Conservation (phyloP, 2,797 vertebrate species). For the Scolopax rusticola region DNA sequence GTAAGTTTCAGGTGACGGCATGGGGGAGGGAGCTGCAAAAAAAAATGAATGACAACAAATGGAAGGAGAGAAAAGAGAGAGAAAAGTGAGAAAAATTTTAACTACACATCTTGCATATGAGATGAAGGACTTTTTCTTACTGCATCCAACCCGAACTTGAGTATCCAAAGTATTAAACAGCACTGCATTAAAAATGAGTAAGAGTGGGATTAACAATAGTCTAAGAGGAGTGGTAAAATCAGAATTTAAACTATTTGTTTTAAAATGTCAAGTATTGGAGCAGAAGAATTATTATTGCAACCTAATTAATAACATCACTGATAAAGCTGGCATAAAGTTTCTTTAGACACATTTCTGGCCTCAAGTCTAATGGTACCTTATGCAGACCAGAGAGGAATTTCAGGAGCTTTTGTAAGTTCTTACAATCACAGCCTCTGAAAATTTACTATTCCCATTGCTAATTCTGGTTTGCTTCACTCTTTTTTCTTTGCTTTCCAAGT, state of each 20-base stretch:
- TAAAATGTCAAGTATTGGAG: background rate
- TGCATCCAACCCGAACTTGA: background rate
- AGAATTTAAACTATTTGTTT: background rate
- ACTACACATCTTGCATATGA: background rate
- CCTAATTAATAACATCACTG: background rate
- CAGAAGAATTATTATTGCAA: background rate
- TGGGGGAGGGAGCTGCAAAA: background rate
- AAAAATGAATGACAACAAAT: background rate
- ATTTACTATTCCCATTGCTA: background rate
- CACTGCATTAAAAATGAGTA: background rate
- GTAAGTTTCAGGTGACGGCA: background rate
- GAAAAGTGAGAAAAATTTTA: background rate
- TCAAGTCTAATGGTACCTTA: background rate
- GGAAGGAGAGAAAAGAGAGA: background rate
- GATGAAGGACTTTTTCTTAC: background rate
- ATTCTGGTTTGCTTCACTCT: background rate
- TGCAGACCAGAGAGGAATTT: background rate
- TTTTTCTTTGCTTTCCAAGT: background rate
- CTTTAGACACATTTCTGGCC: background rate
- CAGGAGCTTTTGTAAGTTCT: background rate
- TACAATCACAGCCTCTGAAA: background rate
- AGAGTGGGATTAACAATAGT: background rate
- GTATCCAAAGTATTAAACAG: background rate
- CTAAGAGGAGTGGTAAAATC: background rate
- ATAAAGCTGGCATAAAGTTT: background rate